phyloP scores from a whole-genome alignment of 2,888 invertebrate genomes.

The Erynnis tages region DNA sequence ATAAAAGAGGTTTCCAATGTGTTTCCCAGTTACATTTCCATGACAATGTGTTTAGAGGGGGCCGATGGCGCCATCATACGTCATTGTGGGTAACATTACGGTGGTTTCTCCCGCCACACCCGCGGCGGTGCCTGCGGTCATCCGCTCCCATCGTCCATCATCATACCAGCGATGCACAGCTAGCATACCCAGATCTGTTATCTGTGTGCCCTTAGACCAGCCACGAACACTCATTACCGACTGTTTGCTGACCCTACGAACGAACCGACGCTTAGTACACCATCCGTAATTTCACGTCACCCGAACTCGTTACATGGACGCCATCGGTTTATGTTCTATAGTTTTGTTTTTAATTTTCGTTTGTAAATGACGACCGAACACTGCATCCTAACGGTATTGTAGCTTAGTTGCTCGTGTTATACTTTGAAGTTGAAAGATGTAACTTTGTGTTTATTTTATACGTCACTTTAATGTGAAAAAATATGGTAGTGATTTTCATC shows the following conservation, averaged over 20 bases:
- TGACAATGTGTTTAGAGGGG: constrained; percentile 39
- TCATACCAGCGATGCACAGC: constrained; percentile 54
- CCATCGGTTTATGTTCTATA: neutral
- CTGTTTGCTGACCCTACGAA: neutral
- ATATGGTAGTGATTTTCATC: neutral
- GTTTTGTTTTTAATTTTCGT: constrained; percentile 6
- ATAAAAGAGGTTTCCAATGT: no score
- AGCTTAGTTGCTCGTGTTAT: constrained; percentile 5
- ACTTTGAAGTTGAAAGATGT: constrained; percentile 27
- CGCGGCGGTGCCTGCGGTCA: constrained; percentile 32
- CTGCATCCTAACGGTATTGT: constrained; percentile 10
- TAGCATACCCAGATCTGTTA: constrained; percentile 37
- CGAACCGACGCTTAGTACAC: neutral
- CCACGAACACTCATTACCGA: neutral
- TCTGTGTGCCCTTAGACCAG: neutral
- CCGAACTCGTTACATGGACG: constrained; percentile 2
- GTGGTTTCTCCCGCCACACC: constrained; percentile 36
- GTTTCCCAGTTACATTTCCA: constrained; percentile 15
- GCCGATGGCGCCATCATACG: constrained; percentile 40
- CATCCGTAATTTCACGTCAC: constrained; percentile 3
- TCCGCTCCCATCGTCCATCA: constrained; percentile 48
- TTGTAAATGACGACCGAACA: neutral
- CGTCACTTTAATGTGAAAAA: neutral
- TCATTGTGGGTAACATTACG: constrained; percentile 39
- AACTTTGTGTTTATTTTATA: neutral